Evolutionary conservation across 2,888 invertebrate species (phyloP).

Genomic region (Muscina levida): DNA sequence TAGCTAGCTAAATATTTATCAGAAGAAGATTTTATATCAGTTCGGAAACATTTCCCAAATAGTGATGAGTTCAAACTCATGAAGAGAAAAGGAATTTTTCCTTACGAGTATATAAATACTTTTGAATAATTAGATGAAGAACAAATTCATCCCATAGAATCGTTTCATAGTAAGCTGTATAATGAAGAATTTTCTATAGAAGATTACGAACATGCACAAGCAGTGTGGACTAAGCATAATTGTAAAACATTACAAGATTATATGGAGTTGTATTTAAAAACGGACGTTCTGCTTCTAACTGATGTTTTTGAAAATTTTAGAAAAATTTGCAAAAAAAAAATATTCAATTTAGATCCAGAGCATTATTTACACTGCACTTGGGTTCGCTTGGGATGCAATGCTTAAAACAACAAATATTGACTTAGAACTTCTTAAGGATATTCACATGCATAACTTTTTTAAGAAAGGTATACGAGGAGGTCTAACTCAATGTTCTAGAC

Average conservation of each 20-base stretch:
- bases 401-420: conserved; percentile 72
- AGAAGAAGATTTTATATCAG: no score
- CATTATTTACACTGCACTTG: conserved; percentile 23
- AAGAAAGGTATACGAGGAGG: conserved; percentile 72
- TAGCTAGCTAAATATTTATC: background rate
- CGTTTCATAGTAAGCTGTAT: conserved; percentile 66
- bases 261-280: conserved; percentile 70
- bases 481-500: conserved; percentile 71
- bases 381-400: conserved; percentile 74
- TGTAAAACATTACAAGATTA: conserved; percentile 69
- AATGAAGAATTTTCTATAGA: conserved; percentile 41
- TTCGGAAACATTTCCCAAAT: no score
- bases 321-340: conserved; percentile 46
- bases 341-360: conserved; percentile 35
- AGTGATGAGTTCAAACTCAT: no score
- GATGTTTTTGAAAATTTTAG: conserved; percentile 75
- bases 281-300: conserved; percentile 70
- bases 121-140: conserved; percentile 13
- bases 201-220: conserved; percentile 69
- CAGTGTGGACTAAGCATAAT: conserved; percentile 70
- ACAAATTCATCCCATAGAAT: conserved; percentile 8
- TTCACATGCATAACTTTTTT: conserved; percentile 73
- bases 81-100: no score
- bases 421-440: conserved; percentile 73
- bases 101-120: conserved; percentile 14